Evolutionary conservation across 1,140 invertebrate species (phyloP).

Genomic region (roundworm (Caenorhabditis elegans)): DNA sequence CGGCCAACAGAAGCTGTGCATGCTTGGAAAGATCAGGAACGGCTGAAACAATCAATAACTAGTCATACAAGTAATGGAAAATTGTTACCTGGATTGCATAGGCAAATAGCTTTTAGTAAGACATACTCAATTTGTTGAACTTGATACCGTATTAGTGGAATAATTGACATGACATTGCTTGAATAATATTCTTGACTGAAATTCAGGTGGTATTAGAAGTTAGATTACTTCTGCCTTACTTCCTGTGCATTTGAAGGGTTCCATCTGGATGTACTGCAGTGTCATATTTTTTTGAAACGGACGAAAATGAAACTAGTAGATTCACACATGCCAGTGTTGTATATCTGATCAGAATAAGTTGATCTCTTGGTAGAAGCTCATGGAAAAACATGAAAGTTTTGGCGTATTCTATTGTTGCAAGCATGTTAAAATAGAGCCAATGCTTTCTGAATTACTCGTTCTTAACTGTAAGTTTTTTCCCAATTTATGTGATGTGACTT

Average conservation of each 20-base stretch:
- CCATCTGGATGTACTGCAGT: not conserved
- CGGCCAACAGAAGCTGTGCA: not conserved
- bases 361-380: not conserved
- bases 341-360: not conserved
- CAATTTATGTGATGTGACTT: too few relatives aligned
- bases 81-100: not conserved
- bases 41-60: not conserved
- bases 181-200: conserved; percentile 6
- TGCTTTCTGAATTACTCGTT: not conserved
- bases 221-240: not conserved
- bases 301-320: not conserved
- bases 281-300: not conserved
- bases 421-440: not conserved
- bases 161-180: not conserved
- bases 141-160: not conserved
- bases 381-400: not conserved
- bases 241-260: not conserved
- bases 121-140: not conserved
- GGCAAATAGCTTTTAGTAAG: not conserved
- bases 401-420: not conserved
- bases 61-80: too few relatives aligned
- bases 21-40: not conserved
- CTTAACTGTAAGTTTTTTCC: not conserved
- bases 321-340: not conserved
- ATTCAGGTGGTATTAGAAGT: too few relatives aligned